These are phyloP conservation scores for Haemorhous mexicanus DNA, from an alignment of 2,113 vertebrate species.

Conservation along the genomic window DNA sequence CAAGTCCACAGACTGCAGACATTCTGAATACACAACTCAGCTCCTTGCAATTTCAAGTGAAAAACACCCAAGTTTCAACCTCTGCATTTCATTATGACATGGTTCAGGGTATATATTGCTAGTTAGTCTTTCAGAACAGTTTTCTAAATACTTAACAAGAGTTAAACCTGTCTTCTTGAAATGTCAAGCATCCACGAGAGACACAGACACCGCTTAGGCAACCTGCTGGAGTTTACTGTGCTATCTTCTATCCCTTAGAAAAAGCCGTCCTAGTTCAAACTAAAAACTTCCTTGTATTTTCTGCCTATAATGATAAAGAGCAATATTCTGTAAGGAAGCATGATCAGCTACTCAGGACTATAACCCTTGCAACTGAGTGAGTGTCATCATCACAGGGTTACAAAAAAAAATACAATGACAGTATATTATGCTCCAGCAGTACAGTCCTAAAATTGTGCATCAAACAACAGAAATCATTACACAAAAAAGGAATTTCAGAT, in stretches of 20 bases:
- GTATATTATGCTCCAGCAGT: not conserved
- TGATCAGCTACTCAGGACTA: not conserved
- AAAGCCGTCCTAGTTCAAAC: not conserved
- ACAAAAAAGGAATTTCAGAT: not conserved
- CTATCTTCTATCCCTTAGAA: not conserved
- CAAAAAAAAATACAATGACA: not conserved
- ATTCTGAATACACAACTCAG: not conserved
- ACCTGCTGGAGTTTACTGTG: not conserved
- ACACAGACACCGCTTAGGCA: not conserved
- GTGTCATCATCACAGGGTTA: not conserved
- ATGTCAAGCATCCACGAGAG: not conserved
- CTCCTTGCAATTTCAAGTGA: not conserved
- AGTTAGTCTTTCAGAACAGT: not conserved
- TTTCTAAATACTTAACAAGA: not conserved
- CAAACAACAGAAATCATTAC: accelerated
- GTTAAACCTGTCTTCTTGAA: not conserved
- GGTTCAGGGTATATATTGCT: not conserved
- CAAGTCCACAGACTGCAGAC: not conserved
- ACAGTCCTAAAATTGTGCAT: not conserved
- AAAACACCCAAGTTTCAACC: not conserved
- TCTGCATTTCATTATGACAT: not conserved
- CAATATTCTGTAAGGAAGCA: not conserved
- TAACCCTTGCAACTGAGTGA: not conserved
- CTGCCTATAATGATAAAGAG: not conserved
- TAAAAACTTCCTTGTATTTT: not conserved